Conservation (phyloP, 2,797 vertebrate genomes). For the Myotis pilosus region DNA sequence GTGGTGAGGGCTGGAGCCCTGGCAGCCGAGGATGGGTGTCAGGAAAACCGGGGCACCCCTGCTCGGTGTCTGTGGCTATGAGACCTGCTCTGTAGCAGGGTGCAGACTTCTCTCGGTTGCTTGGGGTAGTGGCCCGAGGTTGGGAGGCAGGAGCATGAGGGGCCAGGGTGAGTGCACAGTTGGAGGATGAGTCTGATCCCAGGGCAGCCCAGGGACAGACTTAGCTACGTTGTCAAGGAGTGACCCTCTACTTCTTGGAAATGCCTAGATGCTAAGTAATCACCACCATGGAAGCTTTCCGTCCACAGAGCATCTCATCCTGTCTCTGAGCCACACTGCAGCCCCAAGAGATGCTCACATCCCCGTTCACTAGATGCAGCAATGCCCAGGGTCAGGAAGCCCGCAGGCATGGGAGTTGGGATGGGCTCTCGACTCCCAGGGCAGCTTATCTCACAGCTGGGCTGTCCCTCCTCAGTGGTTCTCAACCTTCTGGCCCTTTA, state of each 20-base stretch:
- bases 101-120: accelerated
- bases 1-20: not conserved
- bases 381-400: too few relatives aligned
- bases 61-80: not conserved
- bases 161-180: too few relatives aligned
- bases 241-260: not conserved
- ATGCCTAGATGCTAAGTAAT: accelerated
- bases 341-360: too few relatives aligned
- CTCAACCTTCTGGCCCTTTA: too few relatives aligned
- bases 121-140: not conserved
- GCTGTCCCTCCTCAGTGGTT: not conserved
- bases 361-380: not conserved
- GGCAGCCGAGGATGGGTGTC: not conserved
- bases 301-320: not conserved
- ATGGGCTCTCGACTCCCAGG: not conserved
- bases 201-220: too few relatives aligned
- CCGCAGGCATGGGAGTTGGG: accelerated
- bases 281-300: not conserved
- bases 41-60: not conserved
- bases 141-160: accelerated
- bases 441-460: accelerated
- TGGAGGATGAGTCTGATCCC: not conserved
- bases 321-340: not conserved
- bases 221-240: not conserved
- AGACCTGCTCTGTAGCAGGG: not conserved